phyloP scores from a whole-genome alignment of 1,140 invertebrate species.

The Thaumatotibia leucotreta region DNA sequence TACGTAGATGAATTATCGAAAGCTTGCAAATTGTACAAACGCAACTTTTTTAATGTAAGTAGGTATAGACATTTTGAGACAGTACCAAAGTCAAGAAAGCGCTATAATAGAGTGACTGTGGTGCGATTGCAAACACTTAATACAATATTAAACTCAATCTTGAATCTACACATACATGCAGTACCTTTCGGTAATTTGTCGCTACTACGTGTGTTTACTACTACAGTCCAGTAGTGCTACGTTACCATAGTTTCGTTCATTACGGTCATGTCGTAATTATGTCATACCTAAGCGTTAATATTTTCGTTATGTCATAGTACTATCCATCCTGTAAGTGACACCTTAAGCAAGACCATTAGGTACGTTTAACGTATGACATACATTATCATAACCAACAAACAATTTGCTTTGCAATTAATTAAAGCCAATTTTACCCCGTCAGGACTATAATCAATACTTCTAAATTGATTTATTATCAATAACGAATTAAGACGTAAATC shows the following conservation, averaged over 20 bases:
- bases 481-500: slow-evolving; percentile 11
- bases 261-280: neutral
- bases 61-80: no score
- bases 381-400: neutral
- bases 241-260: neutral
- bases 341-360: neutral
- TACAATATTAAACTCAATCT: no score
- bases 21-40: no score
- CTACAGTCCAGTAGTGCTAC: neutral
- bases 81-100: no score
- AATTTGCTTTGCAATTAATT: slow-evolving; percentile 4
- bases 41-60: no score
- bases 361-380: neutral
- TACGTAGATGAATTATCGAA: no score
- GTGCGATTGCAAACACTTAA: no score
- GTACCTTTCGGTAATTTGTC: no score
- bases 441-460: slow-evolving; percentile 10
- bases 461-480: slow-evolving; percentile 8
- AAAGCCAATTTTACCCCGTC: slow-evolving; percentile 3
- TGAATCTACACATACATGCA: no score
- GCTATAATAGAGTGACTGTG: no score
- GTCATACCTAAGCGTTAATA: neutral
- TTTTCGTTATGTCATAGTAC: neutral
- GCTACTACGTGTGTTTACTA: no score
- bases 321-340: neutral